phyloP scores from a whole-genome alignment of 2,113 vertebrate species.

The Corythoichthys intestinalis region DNA sequence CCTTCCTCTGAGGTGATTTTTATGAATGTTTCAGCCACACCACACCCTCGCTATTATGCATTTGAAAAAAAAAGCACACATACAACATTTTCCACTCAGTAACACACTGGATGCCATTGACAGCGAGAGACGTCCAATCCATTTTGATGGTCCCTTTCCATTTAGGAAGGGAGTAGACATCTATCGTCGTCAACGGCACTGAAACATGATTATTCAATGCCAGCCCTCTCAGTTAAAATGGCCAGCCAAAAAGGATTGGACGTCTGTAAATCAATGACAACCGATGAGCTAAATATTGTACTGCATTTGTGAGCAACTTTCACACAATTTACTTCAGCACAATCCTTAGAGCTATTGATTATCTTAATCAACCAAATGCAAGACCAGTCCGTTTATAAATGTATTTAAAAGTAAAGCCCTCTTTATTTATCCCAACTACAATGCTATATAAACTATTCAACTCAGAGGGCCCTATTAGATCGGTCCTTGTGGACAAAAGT shows the following conservation, averaged over 20 bases:
- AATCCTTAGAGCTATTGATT: not conserved
- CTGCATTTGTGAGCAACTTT: not conserved
- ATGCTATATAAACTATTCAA: not conserved
- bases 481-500: too few relatives aligned
- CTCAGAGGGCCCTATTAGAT: too few relatives aligned
- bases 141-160: too few relatives aligned
- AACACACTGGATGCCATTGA: not conserved
- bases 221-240: too few relatives aligned
- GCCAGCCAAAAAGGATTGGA: too few relatives aligned
- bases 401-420: not conserved
- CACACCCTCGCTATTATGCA: conserved; percentile 29
- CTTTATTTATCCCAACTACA: not conserved
- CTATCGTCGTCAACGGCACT: too few relatives aligned
- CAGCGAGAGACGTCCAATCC: too few relatives aligned
- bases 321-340: not conserved
- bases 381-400: not conserved
- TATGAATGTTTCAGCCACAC: conserved; percentile 33
- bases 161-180: too few relatives aligned
- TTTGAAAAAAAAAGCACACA: not conserved
- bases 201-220: too few relatives aligned
- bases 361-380: not conserved
- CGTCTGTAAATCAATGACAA: too few relatives aligned
- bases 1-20: conserved; percentile 49
- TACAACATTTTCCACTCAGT: not conserved
- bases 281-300: too few relatives aligned